Evolutionary conservation across 2,797 vertebrate species (phyloP).

Genomic region (Hippopotamyrus pictus): DNA sequence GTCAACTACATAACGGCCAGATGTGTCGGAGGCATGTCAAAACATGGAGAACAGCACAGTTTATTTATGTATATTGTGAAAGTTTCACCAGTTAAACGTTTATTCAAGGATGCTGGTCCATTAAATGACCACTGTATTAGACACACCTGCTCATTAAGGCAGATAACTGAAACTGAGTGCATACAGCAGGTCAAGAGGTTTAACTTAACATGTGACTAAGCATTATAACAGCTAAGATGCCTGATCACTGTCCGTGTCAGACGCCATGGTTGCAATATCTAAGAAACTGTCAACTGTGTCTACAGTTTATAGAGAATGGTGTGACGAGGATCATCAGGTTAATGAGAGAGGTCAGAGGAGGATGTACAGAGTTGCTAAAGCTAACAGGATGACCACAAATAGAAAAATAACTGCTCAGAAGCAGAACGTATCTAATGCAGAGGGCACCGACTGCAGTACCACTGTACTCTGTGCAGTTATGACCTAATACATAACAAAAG

Average conservation of each 20-base stretch:
- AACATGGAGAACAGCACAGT: background rate
- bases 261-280: too few species aligned
- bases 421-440: background rate
- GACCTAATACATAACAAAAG: background rate
- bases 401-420: background rate
- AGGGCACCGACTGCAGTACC: background rate
- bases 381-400: background rate
- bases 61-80: background rate
- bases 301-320: background rate
- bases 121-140: background rate
- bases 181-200: background rate
- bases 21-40: background rate
- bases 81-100: background rate
- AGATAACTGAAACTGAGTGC: background rate
- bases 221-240: background rate
- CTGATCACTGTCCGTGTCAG: background rate
- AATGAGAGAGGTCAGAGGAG: background rate
- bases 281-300: background rate
- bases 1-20: background rate
- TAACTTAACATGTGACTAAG: background rate
- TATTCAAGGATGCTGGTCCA: background rate
- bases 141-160: background rate
- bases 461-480: background rate
- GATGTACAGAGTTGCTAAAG: background rate
- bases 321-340: background rate